Conservation (phyloP, 2,888 invertebrate species). For the Drosophila affinis region DNA sequence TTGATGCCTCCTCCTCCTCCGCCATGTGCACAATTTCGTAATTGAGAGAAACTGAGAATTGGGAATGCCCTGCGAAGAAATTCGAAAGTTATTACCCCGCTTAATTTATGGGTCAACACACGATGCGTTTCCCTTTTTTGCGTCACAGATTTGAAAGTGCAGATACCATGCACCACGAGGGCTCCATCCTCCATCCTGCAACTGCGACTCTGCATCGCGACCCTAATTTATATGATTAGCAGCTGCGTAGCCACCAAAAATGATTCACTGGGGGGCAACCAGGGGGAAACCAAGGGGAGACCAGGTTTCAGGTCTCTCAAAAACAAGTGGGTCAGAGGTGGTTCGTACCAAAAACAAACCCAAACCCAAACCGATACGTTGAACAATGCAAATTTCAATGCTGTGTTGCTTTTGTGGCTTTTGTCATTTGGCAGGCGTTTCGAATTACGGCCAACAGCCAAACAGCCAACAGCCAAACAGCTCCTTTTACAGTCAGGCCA, state of each 20-base stretch:
- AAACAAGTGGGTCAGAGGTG: conserved; percentile 67
- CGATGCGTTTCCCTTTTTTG: conserved; percentile 62
- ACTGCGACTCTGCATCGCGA: conserved; percentile 18
- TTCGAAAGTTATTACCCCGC: conserved; percentile 76
- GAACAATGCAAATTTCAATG: conserved; percentile 64
- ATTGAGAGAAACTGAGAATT: conserved; percentile 45
- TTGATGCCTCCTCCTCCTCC: conserved; percentile 1
- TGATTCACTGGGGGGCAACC: conserved; percentile 48
- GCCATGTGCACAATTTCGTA: conserved; percentile 29
- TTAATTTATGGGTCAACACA: conserved; percentile 71
- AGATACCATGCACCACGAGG: conserved; percentile 45
- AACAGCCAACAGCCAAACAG: conserved; percentile 10
- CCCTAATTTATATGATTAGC: conserved; percentile 77
- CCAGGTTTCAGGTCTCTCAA: not conserved
- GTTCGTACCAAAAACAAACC: conserved; percentile 12
- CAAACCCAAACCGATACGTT: conserved; percentile 34
- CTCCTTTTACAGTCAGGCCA: conserved; percentile 60
- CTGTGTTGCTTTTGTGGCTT: conserved; percentile 17
- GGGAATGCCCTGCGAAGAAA: conserved; percentile 36
- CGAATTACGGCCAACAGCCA: conserved; percentile 44
- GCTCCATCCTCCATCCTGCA: not conserved
- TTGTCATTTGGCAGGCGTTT: conserved; percentile 61
- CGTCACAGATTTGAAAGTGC: conserved; percentile 70
- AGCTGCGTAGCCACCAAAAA: conserved; percentile 22
- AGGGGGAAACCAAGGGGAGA: not conserved